These are phyloP conservation scores for Heterotis niloticus DNA, from an alignment of 2,113 vertebrate species.

Conservation along the genomic window DNA sequence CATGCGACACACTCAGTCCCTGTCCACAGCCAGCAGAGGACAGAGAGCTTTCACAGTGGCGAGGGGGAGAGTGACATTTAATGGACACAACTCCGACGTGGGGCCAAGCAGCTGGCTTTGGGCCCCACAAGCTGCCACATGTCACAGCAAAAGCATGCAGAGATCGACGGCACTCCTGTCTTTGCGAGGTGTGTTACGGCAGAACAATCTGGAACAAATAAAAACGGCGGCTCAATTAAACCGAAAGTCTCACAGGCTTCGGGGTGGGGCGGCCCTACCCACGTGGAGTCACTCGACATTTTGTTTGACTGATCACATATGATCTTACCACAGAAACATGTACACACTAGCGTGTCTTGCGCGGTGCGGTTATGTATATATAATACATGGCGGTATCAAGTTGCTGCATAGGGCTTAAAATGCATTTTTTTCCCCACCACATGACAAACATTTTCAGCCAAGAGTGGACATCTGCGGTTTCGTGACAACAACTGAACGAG, in stretches of 20 bases:
- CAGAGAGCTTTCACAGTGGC: too few relatives aligned
- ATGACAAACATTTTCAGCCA: not conserved
- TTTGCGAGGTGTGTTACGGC: too few relatives aligned
- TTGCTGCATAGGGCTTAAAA: not conserved
- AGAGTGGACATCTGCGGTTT: not conserved
- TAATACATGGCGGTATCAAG: not conserved
- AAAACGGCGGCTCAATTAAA: too few relatives aligned
- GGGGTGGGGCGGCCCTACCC: too few relatives aligned
- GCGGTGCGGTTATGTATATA: not conserved
- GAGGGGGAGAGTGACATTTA: conserved; percentile 31
- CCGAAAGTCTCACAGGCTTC: too few relatives aligned
- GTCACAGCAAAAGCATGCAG: not conserved
- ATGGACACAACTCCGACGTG: conserved; percentile 27
- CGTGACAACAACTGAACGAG: not conserved
- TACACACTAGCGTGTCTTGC: not conserved
- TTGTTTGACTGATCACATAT: not conserved
- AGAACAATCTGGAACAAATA: too few relatives aligned
- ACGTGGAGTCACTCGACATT: not conserved
- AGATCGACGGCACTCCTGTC: too few relatives aligned
- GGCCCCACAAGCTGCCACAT: not conserved
- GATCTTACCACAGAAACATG: not conserved
- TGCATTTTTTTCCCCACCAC: not conserved
- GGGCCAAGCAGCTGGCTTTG: not conserved
- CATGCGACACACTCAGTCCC: not conserved
- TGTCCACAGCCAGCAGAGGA: not conserved